A percentile compares a stretch with the other conserved stretches of the same genome.
These are phyloP conservation scores for Sylvilagus bachmani DNA, from an alignment of 2,113 vertebrate genomes.

Conservation along the genomic window DNA sequence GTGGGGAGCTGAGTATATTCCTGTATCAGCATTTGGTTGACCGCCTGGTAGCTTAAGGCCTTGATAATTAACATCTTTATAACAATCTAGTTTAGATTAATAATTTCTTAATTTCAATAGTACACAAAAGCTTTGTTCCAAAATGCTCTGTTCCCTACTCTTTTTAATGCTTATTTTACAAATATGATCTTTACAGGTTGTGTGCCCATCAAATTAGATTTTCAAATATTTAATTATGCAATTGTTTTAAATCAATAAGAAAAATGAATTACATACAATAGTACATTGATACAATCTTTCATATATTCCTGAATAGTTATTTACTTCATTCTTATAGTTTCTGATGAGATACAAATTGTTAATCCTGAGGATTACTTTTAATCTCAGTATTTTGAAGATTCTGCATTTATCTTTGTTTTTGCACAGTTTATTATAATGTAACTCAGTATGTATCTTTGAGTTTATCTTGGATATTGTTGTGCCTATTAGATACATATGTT, in stretches of 20 bases:
- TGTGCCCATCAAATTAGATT: not conserved
- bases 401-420: not conserved
- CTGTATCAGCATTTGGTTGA: too few relatives aligned
- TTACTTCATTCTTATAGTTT: not conserved
- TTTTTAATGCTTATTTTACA: not conserved
- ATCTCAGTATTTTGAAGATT: not conserved
- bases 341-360: not conserved
- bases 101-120: not conserved
- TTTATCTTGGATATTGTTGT: not conserved
- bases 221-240: not conserved
- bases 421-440: not conserved
- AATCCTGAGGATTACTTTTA: not conserved
- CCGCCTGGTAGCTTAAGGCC: too few relatives aligned
- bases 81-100: not conserved
- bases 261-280: not conserved
- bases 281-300: not conserved
- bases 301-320: not conserved
- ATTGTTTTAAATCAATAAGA: not conserved
- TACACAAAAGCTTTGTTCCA: not conserved
- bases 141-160: too few relatives aligned
- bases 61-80: not conserved
- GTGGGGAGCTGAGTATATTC: too few relatives aligned
- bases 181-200: not conserved
- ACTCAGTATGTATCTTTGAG: not conserved
- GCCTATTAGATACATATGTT: not conserved